Evolutionary conservation across 2,888 invertebrate species (phyloP).

Genomic region (Heteromyza rotundicornis): DNA sequence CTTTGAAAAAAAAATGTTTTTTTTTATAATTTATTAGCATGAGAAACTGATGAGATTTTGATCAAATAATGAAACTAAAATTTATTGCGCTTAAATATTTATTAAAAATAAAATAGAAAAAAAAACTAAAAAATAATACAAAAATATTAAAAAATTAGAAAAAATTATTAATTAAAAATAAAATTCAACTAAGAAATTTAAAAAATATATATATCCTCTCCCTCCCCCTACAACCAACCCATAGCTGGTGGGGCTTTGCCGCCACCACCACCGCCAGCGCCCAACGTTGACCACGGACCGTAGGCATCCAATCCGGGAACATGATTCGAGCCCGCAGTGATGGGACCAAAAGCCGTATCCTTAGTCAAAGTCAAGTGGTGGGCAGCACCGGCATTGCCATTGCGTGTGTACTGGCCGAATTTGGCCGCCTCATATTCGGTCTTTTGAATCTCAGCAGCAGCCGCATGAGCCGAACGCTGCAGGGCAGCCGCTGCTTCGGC

Average conservation of each 20-base stretch:
- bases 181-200: too few species aligned
- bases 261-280: slow-evolving; percentile 32
- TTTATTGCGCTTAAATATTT: too few species aligned
- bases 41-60: too few species aligned
- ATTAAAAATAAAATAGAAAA: too few species aligned
- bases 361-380: slow-evolving; percentile 69
- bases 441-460: slow-evolving; percentile 74
- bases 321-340: slow-evolving; percentile 57
- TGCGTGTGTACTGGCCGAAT: slow-evolving; percentile 68
- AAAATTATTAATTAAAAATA: too few species aligned
- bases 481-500: slow-evolving; percentile 76
- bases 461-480: slow-evolving; percentile 72
- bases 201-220: too few species aligned
- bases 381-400: slow-evolving; percentile 66
- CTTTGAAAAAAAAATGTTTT: too few species aligned
- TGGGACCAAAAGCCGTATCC: slow-evolving; percentile 65
- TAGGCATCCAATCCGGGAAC: slow-evolving; percentile 49
- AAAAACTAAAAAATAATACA: too few species aligned
- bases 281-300: slow-evolving; percentile 46
- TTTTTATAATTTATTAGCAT: too few species aligned
- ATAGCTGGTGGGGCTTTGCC: slow-evolving; percentile 23
- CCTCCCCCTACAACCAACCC: slow-evolving; percentile 35
- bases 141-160: too few species aligned
- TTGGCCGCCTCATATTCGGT: slow-evolving; percentile 70
- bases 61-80: too few species aligned